These are phyloP conservation scores for Epinotia ramella DNA, from an alignment of 2,888 invertebrate genomes.

Conservation along the genomic window DNA sequence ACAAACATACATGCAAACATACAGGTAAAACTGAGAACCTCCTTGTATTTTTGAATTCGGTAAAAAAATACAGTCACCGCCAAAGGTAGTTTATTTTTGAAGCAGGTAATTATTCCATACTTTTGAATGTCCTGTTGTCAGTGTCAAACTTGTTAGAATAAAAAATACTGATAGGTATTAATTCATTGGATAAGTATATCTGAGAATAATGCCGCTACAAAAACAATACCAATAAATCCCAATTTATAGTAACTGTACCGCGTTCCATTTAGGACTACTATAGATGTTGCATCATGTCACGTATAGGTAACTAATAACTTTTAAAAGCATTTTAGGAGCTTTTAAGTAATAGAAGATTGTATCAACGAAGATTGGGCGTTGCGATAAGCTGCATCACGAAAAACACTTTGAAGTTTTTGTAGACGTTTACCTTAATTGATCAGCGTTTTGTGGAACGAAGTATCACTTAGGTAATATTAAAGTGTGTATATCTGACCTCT, in stretches of 20 bases:
- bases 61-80: too few relatives aligned
- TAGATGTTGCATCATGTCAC: conserved; percentile 13
- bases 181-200: not conserved
- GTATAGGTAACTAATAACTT: conserved; percentile 16
- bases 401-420: conserved; percentile 33
- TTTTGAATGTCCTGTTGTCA: not conserved
- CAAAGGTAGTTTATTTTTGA: too few relatives aligned
- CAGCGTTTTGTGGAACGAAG: conserved; percentile 4
- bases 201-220: not conserved
- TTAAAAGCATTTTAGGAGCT: conserved; percentile 35
- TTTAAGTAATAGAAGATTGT: conserved; percentile 39
- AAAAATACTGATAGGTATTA: not conserved
- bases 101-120: too few relatives aligned
- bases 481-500: conserved; percentile 14
- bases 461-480: conserved; percentile 5
- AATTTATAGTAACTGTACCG: not conserved
- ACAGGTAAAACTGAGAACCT: too few relatives aligned
- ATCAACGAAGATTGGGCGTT: conserved; percentile 37
- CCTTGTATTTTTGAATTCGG: too few relatives aligned
- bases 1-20: too few relatives aligned
- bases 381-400: conserved; percentile 24
- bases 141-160: not conserved
- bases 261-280: not conserved
- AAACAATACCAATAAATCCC: not conserved
- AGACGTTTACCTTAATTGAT: conserved; percentile 38